Base-by-base conservation (phyloP, 2,113 vertebrate genomes). In the Prochilodus magdalenae region DNA sequence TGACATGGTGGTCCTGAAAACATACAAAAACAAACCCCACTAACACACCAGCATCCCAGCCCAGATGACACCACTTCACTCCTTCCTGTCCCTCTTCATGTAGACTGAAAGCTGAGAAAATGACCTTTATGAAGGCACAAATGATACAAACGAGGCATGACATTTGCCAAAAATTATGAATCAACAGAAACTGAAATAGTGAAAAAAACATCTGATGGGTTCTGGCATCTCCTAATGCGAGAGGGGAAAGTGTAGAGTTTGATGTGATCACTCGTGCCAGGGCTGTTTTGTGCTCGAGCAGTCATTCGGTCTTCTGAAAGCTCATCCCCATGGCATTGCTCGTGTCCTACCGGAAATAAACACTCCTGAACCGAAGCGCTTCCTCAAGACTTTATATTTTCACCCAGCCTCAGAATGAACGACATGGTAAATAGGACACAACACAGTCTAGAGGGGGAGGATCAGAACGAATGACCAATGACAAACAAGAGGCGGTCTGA, bases 191-290 rank as follows among this genome's bases (percentile, higher is more conserved):
- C 44, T 51, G 47, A 55, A 69, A 49, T 77, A 77, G 63, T 44
- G 24, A 36, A 69, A 51, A 5, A 67, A 51, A 51, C 5, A 67
- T 24, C 63, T 27, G n/a, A 36, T 51, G n/a, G 6, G 47, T 26
- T 69, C 29, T 78, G 63, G 76, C 47, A 24, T 40, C 47, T 55
- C n/a, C 33, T 36, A 55, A 36, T 16, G 63, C 26, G 63, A 78
- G 51, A 62, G 55, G 49, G 26, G 66, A 70, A 65, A 66, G 76
- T 55, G 77, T 70, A 69, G 49, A 26, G 36, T 30, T 36, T 44
- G 30, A n/a, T 16, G 55, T 20, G 51, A 47, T 29, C 12, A 1
- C 24, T 79, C 77, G 57, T 20, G 77, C 65, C 77, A 70, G 49
- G 27, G 24, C 15, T 57, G 24, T 60, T 18, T 71, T 22, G 33